Conservation (phyloP, 2,797 vertebrate species). For the Iguana delicatissima region DNA sequence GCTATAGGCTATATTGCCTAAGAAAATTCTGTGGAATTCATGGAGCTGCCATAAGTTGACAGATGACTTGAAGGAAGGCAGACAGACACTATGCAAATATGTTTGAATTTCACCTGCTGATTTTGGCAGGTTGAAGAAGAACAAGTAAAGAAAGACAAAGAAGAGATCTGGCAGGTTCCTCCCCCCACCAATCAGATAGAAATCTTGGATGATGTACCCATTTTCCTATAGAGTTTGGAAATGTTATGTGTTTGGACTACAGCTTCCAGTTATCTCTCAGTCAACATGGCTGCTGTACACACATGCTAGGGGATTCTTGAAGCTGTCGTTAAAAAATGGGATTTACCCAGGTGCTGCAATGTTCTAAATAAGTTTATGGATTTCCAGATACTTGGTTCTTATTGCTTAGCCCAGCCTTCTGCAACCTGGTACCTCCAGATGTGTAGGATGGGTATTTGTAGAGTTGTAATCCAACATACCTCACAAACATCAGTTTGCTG, state of each 20-base stretch:
- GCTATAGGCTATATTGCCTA: no score
- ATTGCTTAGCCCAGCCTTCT: no score
- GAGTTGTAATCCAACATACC: neutral
- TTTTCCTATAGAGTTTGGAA: neutral
- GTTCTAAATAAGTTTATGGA: no score
- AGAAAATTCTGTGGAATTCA: no score
- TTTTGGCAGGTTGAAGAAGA: neutral
- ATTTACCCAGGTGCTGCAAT: neutral
- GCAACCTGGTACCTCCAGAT: no score
- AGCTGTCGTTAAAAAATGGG: neutral
- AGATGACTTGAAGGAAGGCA: no score
- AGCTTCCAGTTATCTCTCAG: neutral
- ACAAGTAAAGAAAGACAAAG: neutral
- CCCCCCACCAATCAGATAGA: no score
- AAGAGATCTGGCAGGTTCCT: no score
- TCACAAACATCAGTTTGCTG: neutral
- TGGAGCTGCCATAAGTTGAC: no score
- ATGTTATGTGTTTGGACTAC: neutral
- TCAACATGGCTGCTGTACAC: neutral
- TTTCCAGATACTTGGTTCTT: no score
- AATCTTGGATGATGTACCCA: neutral
- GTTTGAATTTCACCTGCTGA: neutral
- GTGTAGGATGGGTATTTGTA: no score
- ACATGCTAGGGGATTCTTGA: neutral
- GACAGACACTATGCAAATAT: no score